These are phyloP conservation scores for Dasypogon diadema DNA, from an alignment of 2,888 invertebrate genomes.

Conservation along the genomic window DNA sequence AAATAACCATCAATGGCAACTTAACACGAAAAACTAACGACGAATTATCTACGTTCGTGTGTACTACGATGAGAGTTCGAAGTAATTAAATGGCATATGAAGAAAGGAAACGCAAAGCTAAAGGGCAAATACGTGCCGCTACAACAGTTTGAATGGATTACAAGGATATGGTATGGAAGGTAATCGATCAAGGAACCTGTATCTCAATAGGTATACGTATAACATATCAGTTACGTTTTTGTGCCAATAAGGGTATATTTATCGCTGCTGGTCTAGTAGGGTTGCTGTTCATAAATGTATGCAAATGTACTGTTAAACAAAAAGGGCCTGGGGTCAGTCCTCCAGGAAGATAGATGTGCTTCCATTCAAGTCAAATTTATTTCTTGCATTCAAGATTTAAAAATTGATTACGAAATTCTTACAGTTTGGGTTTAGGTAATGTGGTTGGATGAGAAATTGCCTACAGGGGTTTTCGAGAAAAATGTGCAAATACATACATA, in stretches of 20 bases:
- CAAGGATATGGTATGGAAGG: background rate
- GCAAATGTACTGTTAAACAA: background rate
- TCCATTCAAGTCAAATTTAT: background rate
- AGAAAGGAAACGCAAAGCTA: conserved; percentile 6
- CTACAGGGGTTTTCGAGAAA: too few species aligned
- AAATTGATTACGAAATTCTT: conserved; percentile 26
- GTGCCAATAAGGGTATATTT: conserved; percentile 8
- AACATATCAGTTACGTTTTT: conserved; percentile 1
- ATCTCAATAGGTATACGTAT: background rate
- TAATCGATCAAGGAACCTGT: conserved; percentile 27
- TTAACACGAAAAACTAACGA: conserved; percentile 39
- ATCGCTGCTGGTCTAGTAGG: background rate
- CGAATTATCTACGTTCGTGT: conserved; percentile 30
- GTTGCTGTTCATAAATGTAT: conserved; percentile 26
- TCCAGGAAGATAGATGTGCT: background rate
- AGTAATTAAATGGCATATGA: conserved; percentile 22
- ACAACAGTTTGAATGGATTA: background rate
- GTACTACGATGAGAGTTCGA: background rate
- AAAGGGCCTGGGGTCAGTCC: background rate
- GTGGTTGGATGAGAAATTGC: too few species aligned
- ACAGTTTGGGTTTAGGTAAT: too few species aligned
- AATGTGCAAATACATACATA: too few species aligned
- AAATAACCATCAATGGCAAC: conserved; percentile 28
- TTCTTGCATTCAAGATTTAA: conserved; percentile 13
- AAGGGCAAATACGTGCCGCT: conserved; percentile 5